phyloP scores from a whole-genome alignment of 2,888 invertebrate species.

The Gryllus longicercus region DNA sequence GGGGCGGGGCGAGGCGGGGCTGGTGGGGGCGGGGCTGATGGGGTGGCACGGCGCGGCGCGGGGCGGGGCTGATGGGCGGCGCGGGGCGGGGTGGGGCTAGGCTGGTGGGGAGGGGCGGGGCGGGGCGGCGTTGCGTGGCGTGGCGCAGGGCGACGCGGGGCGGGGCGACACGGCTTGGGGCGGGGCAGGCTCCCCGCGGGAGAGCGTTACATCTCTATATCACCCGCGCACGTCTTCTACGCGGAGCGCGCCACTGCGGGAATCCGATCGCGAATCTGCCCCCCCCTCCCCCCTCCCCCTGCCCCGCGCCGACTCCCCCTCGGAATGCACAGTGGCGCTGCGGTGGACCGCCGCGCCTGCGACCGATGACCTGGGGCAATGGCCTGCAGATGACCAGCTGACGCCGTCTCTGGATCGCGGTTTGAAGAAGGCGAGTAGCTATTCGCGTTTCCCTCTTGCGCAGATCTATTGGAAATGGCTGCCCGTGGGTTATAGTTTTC shows the following conservation, averaged over 20 bases:
- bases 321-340: too few relatives aligned
- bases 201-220: neutral
- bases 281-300: neutral
- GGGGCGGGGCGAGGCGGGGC: neutral
- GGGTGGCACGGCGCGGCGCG: neutral
- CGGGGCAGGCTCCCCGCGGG: neutral
- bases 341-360: too few relatives aligned
- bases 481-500: too few relatives aligned
- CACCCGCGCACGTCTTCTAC: neutral
- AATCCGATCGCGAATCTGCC: neutral
- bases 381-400: too few relatives aligned
- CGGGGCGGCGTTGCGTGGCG: neutral
- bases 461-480: too few relatives aligned
- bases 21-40: neutral
- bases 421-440: too few relatives aligned
- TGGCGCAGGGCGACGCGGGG: neutral
- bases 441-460: too few relatives aligned
- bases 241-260: neutral
- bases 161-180: neutral
- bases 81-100: neutral
- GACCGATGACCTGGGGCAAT: too few relatives aligned
- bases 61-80: neutral
- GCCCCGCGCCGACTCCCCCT: neutral
- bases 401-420: too few relatives aligned
- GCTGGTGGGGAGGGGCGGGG: neutral